A percentile compares a stretch with the other conserved stretches of the same genome.
phyloP scores from a whole-genome alignment of 1,140 invertebrate species.

The Danaus plexippus region DNA sequence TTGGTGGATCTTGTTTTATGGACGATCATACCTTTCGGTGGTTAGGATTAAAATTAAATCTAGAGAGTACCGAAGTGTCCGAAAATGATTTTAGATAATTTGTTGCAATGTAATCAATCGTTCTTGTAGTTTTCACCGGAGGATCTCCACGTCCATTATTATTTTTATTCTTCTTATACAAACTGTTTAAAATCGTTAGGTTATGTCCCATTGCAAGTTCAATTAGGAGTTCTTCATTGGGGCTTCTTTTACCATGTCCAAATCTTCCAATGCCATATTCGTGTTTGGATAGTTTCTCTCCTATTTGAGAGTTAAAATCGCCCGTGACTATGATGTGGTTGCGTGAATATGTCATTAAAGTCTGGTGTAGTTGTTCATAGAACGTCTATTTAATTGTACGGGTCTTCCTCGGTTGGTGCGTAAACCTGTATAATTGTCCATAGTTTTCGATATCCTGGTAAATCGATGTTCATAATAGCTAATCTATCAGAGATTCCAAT shows the following conservation, averaged over 20 bases:
- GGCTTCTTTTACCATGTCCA: slow-evolving; percentile 1
- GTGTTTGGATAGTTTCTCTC: background rate
- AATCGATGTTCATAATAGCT: too few species aligned
- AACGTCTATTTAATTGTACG: too few species aligned
- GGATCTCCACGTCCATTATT: slow-evolving; percentile 6
- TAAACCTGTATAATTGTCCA: too few species aligned
- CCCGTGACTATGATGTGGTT: too few species aligned
- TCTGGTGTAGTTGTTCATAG: too few species aligned
- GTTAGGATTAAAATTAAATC: slow-evolving; percentile 6
- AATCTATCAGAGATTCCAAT: too few species aligned
- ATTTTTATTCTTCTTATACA: background rate
- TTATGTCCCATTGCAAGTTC: background rate
- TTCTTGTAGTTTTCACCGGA: slow-evolving; percentile 5
- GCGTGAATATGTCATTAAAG: too few species aligned
- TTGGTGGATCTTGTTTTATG: background rate
- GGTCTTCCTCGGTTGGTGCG: too few species aligned
- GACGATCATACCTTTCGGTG: slow-evolving; percentile 2
- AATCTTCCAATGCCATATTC: slow-evolving; percentile 9
- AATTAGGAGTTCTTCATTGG: background rate
- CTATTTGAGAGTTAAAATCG: too few species aligned
- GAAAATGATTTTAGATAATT: slow-evolving; percentile 1
- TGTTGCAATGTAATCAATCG: slow-evolving; percentile 4
- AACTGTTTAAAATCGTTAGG: background rate
- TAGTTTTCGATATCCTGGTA: too few species aligned
- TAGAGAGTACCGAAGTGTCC: background rate